phyloP scores from a whole-genome alignment of 1,140 invertebrate genomes.

The Wasmannia auropunctata region DNA sequence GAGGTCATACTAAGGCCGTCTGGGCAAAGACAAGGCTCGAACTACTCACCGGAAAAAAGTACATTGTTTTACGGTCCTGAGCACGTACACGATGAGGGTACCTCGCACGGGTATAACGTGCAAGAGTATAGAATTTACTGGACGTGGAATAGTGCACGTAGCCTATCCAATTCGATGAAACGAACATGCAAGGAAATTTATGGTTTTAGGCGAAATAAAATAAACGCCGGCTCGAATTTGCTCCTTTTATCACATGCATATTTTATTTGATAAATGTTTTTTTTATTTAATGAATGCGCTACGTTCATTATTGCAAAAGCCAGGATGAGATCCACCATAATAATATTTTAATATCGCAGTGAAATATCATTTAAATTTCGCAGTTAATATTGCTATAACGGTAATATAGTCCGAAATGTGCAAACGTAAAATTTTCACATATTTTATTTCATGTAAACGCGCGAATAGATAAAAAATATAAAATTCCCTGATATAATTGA shows the following conservation, averaged over 20 bases:
- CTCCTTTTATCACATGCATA: not conserved
- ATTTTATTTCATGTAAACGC: not conserved
- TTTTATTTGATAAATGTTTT: too few relatives aligned
- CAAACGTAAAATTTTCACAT: not conserved
- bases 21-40: conserved; percentile 10
- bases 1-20: not conserved
- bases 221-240: conserved; percentile 4
- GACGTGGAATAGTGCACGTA: conserved; percentile 28
- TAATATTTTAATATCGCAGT: conserved; percentile 8
- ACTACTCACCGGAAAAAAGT: conserved; percentile 19
- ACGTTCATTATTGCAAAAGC: not conserved
- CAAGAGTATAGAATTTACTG: conserved; percentile 30
- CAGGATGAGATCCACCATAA: not conserved
- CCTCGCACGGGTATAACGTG: conserved; percentile 18
- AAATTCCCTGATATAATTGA: conserved; percentile 5
- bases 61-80: conserved; percentile 46
- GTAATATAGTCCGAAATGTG: not conserved
- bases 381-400: conserved; percentile 12
- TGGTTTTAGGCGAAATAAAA: not conserved
- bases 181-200: conserved; percentile 33
- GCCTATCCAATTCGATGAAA: conserved; percentile 46
- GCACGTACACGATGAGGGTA: conserved; percentile 50
- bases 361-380: conserved; percentile 2
- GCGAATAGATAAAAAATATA: not conserved
- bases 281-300: not conserved